Conservation (phyloP, 2,113 vertebrate species). For the Tor tambroides region DNA sequence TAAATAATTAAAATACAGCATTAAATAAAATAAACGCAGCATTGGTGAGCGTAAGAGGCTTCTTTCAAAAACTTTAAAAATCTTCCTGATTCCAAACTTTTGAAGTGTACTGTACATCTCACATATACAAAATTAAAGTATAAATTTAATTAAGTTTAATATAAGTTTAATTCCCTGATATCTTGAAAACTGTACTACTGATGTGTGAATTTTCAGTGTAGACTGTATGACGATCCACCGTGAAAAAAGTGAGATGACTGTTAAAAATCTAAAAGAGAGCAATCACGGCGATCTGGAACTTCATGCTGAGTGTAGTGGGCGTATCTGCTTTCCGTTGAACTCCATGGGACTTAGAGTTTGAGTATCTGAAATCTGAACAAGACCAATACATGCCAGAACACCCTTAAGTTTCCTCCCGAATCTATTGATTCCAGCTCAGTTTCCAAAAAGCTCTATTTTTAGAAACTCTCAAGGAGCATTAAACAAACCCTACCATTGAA, state of each 20-base stretch:
- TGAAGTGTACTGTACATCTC: background rate
- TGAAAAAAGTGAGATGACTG: background rate
- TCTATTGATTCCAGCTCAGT: constrained; percentile 32
- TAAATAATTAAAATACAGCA: background rate
- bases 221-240: background rate
- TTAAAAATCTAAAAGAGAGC: background rate
- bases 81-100: background rate
- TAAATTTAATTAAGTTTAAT: background rate
- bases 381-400: constrained; percentile 37
- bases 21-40: background rate
- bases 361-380: constrained; percentile 37
- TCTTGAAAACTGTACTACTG: background rate
- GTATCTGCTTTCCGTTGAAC: constrained; percentile 14
- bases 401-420: constrained; percentile 22
- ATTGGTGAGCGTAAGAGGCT: background rate
- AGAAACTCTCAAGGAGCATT: background rate
- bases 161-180: background rate
- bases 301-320: background rate
- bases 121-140: background rate
- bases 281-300: background rate
- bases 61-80: background rate
- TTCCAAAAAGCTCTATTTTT: constrained; percentile 11
- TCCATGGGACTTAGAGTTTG: constrained; percentile 21
- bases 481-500: background rate
- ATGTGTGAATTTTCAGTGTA: background rate